Conservation (phyloP, 2,113 vertebrate species). For the Thymallus thymallus region DNA sequence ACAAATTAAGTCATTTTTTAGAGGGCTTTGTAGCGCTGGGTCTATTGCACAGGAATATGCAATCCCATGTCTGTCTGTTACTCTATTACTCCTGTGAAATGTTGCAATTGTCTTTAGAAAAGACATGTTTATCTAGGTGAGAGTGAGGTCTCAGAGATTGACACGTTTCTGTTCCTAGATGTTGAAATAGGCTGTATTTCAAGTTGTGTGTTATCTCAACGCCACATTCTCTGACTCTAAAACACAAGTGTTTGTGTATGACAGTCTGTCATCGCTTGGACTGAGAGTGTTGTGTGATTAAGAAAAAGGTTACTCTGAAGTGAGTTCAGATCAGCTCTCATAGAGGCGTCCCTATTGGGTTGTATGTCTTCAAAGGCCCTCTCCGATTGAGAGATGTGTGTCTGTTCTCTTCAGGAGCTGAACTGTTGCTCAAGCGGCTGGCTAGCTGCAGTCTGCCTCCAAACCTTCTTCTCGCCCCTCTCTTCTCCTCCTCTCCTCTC, state of each 20-base stretch:
- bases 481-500: constrained; percentile 6
- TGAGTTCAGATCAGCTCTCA: background rate
- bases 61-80: no score
- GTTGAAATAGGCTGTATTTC: no score
- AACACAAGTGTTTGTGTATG: background rate
- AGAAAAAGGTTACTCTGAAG: background rate
- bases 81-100: no score
- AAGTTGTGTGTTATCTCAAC: no score
- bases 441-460: background rate
- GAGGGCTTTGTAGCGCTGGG: no score
- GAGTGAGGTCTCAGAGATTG: background rate
- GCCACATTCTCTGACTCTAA: background rate
- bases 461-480: background rate
- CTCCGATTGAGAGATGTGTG: background rate
- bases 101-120: background rate
- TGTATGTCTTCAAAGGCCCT: background rate
- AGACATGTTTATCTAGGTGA: background rate
- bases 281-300: background rate
- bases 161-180: no score
- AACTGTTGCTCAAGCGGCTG: constrained; percentile 3
- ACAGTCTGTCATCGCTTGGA: background rate
- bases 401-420: background rate
- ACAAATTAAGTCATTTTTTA: no score
- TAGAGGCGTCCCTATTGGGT: background rate
- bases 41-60: no score